Evolutionary conservation across 2,113 vertebrate genomes (phyloP), one percentile per base, ranked within the genome.

Genomic region (Eleginops maclovinus): DNA sequence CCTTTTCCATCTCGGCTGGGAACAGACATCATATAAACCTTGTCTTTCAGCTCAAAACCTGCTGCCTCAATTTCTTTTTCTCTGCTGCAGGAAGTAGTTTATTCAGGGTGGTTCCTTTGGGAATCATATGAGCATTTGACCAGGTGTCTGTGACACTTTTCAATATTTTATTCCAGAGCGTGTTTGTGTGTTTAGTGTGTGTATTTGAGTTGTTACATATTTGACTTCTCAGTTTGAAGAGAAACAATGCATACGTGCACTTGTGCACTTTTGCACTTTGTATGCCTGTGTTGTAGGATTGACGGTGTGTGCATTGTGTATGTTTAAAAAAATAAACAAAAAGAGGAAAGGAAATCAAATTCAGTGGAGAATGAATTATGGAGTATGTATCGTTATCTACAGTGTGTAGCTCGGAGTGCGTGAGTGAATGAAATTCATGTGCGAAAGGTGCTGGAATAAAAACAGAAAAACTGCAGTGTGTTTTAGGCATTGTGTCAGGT

Each of bases 61-160:
- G 64, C 74, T 80, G 77, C 80, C 85, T 85, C 74, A 66, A 53
- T 80, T 66, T 67, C 26, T 46, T 59, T 4, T 19, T 70, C 83
- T 70, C 70, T 80, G 73, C 87, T 56, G 46, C 65, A 89, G 90
- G 89, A 91, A 89, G 79, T 81, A 79, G 79, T 88, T 85, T 90
- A 90, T 90, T 89, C 81, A 74, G 79, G 72, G 26, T 67, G 41
- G 46, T 77, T 91, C 89, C 90, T 88, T 54, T 51, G 90, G 89
- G 92, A 94, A 88, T 90, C 78, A 60, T 70, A 58, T 73, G 76
- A 92, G 84, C 88, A 67, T 92, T 92, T 94, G 94, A 93, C 92
- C 94, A 93, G 89, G 90, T 92, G 91, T 88, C 86, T 90, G 85
- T 58, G 84, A 89, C 89, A 89, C 89, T 92, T 90, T 91, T 90